These are phyloP conservation scores for Pipistrellus kuhlii DNA, from an alignment of 2,797 vertebrate genomes.

Conservation along the genomic window DNA sequence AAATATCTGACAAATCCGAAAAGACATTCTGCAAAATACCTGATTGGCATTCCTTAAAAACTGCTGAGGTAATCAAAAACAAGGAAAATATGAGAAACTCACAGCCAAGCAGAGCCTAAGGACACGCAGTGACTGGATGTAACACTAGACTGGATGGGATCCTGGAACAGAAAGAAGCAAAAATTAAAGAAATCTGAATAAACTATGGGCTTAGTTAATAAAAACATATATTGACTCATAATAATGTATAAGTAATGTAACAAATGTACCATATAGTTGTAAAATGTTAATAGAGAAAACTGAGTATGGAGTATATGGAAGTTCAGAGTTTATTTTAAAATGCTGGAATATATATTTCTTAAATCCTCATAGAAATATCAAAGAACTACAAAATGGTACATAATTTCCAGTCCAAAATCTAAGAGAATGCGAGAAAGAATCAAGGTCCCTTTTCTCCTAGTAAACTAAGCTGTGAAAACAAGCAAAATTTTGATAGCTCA, in stretches of 20 bases:
- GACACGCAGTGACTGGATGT: not conserved
- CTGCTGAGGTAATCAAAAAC: not conserved
- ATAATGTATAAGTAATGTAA: not conserved
- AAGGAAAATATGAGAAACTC: not conserved
- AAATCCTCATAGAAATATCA: not conserved
- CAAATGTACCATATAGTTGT: not conserved
- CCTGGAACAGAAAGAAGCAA: not conserved
- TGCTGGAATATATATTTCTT: not conserved
- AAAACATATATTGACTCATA: not conserved
- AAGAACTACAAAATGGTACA: not conserved
- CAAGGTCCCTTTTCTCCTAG: not conserved
- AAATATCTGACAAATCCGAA: not conserved
- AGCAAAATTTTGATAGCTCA: not conserved
- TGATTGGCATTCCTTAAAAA: not conserved
- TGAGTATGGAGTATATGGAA: not conserved
- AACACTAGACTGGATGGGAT: not conserved
- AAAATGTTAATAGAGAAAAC: not conserved
- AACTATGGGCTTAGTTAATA: not conserved
- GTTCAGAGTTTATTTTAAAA: not conserved
- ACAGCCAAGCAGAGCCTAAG: not conserved
- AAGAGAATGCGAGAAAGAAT: not conserved
- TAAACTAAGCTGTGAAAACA: not conserved
- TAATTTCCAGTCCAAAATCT: not conserved
- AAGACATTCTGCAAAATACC: not conserved
- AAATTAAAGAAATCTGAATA: not conserved